Conservation (phyloP, 2,797 vertebrate genomes). For the Acipenser ruthenus region DNA sequence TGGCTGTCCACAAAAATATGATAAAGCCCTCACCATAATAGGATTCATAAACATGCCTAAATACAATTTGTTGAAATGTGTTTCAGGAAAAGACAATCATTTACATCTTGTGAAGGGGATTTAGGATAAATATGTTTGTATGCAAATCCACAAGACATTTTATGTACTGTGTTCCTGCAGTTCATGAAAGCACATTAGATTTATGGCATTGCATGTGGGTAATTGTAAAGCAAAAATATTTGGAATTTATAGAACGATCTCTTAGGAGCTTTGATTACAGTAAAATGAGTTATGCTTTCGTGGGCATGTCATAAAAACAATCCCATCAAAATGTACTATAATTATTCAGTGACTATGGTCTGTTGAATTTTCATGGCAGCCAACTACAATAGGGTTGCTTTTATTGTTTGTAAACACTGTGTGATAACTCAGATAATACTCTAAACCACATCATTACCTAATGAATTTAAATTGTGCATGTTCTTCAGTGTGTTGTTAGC, state of each 20-base stretch:
- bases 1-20: constrained; percentile 81
- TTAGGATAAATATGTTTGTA: constrained; percentile 85
- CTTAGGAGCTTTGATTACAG: constrained; percentile 66
- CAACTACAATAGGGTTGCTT: constrained; percentile 35
- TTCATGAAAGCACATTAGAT: constrained; percentile 90
- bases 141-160: constrained; percentile 80
- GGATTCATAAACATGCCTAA: constrained; percentile 94
- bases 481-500: too few species aligned
- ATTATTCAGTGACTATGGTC: constrained; percentile 55
- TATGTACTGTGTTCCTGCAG: constrained; percentile 85
- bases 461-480: too few species aligned
- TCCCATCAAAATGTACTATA: constrained; percentile 62
- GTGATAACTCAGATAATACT: too few species aligned
- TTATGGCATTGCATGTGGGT: constrained; percentile 75
- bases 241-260: constrained; percentile 64
- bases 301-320: constrained; percentile 69
- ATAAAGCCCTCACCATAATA: constrained; percentile 89
- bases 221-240: constrained; percentile 59
- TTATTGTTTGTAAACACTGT: too few species aligned
- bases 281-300: constrained; percentile 67
- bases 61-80: constrained; percentile 96
- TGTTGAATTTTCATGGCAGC: constrained; percentile 61
- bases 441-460: too few species aligned
- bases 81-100: constrained; percentile 92
- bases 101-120: constrained; percentile 89